phyloP scores from a whole-genome alignment of 2,113 vertebrate species.

The Elaphurus davidianus region DNA sequence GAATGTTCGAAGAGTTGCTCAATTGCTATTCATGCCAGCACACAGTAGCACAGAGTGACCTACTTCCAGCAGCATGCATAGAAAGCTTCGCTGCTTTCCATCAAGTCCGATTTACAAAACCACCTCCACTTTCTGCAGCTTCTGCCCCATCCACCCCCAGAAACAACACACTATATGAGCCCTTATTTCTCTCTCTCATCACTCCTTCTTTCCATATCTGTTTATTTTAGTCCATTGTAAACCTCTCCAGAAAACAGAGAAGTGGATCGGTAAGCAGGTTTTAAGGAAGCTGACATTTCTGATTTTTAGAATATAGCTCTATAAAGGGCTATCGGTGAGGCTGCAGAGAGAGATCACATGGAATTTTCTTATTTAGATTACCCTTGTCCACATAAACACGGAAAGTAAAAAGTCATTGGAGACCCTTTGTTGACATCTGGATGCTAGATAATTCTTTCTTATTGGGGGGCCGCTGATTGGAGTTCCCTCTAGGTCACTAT shows the following conservation, averaged over 20 bases:
- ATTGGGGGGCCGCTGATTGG: neutral
- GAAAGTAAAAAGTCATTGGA: neutral
- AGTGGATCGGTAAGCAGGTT: neutral
- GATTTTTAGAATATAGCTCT: neutral
- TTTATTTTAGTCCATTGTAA: neutral
- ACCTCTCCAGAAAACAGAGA: neutral
- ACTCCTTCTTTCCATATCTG: neutral
- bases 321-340: neutral
- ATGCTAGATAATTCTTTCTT: neutral
- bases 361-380: neutral
- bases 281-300: neutral
- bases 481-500: neutral
- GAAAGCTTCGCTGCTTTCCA: slow-evolving; percentile 62
- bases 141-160: neutral
- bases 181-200: neutral
- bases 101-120: slow-evolving; percentile 37
- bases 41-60: slow-evolving; percentile 59
- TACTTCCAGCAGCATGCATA: slow-evolving; percentile 65
- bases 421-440: neutral
- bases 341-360: neutral
- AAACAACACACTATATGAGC: neutral
- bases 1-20: slow-evolving; percentile 15
- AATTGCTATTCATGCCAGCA: slow-evolving; percentile 66
- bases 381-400: neutral
- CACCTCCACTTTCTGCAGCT: neutral